Base-by-base conservation (phyloP, 2,888 invertebrate genomes). In the Xylota segnis region DNA sequence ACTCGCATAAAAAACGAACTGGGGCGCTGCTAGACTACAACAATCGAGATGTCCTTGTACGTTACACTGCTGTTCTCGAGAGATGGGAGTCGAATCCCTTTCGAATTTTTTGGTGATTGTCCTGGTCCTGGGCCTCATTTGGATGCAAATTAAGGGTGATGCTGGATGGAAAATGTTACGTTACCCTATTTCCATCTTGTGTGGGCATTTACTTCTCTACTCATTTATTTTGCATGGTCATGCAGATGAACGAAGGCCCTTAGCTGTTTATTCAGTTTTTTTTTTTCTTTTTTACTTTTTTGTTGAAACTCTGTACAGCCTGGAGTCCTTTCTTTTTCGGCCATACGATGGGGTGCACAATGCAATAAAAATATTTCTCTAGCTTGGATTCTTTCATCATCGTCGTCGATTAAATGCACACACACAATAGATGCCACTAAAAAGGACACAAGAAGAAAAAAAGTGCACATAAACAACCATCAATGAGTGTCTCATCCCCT, bases 121-220 rank as follows among this genome's bases (percentile, higher is more conserved):
- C 52, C 45, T 58, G 59, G 65, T 81, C 54, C 65, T 81, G 61
- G 47, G 71, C 81, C 82, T 86, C 86, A 82, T 87, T 87, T 87
- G 70, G 83, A 87, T 87, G 87, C 81, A 87, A 87, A 87, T 87
- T 83, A 87, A 87, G 83, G 87, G 78, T 77, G 87, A 77, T 78
- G 83, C 77, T 82, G 86, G 74, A 72, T 82, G 86, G 74, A 72
- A 86, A 82, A 66, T 76, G 70, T 72, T 63, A 81, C 72, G 86
- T 68, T 82, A 72, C 82, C 86, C 86, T 82, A 81, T 71, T 81
- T 68, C 47, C 81, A 72, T 81, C 61, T 58, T 76, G 59, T 86
- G 72, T 72, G 76, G 86, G 76, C 86, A 86, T 81, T 81, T 86
- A 76, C 75, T 59, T 84, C 54, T 56, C 54, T 56, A 83, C 63